Evolutionary conservation across 2,797 vertebrate species (phyloP).

Genomic region (Pygocentrus nattereri): DNA sequence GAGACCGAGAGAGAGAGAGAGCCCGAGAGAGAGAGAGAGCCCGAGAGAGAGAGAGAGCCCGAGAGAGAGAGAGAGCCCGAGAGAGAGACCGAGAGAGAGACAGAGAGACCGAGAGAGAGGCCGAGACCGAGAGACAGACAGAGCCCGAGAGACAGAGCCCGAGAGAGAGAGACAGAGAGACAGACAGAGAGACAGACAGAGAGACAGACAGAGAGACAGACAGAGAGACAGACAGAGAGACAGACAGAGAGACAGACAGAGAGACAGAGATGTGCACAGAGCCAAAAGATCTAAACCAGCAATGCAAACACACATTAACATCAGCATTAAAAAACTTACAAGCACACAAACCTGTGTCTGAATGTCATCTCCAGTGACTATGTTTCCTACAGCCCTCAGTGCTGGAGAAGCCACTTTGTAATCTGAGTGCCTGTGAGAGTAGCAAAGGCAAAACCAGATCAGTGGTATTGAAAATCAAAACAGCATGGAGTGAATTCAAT

Average conservation of each 20-base stretch:
- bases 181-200: neutral
- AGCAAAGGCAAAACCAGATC: neutral
- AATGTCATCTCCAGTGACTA: conserved; percentile 97
- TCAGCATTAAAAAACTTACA: neutral
- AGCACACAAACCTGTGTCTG: conserved; percentile 90
- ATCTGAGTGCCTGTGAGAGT: conserved; percentile 89
- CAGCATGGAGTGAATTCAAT: neutral
- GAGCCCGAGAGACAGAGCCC: too few relatives aligned
- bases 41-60: too few relatives aligned
- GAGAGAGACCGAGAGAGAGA: neutral
- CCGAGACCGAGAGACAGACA: neutral
- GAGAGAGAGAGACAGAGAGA: too few relatives aligned
- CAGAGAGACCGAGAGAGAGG: too few relatives aligned
- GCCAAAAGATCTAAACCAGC: neutral
- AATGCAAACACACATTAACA: neutral
- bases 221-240: neutral
- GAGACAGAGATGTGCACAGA: neutral
- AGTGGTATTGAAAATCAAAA: neutral
- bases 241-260: neutral
- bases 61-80: neutral
- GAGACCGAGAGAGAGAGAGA: neutral
- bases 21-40: too few relatives aligned
- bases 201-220: neutral
- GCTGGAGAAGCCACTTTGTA: conserved; percentile 98
- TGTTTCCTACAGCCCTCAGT: conserved; percentile 95